These are phyloP conservation scores for Andrena chrysosceles DNA, from an alignment of 2,888 invertebrate genomes.

Conservation along the genomic window DNA sequence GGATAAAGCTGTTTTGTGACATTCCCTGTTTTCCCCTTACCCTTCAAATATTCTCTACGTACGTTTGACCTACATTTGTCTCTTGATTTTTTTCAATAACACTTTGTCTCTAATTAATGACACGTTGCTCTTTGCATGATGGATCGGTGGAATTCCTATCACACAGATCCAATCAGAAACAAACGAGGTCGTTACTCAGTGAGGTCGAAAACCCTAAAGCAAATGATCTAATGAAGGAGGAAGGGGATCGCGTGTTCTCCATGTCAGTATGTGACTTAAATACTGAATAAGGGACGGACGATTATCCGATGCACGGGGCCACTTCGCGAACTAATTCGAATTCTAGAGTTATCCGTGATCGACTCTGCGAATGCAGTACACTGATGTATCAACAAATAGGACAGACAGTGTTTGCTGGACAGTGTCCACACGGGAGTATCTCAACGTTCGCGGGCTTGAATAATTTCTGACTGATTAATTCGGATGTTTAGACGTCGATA, in stretches of 20 bases:
- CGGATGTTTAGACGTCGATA: constrained; percentile 14
- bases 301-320: constrained; percentile 47
- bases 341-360: constrained; percentile 19
- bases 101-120: too few species aligned
- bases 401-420: constrained; percentile 35
- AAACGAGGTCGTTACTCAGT: constrained; percentile 28
- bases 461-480: constrained; percentile 58
- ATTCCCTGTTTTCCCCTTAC: too few species aligned
- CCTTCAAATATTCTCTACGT: too few species aligned
- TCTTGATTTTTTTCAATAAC: too few species aligned
- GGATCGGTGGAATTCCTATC: neutral
- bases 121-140: too few species aligned
- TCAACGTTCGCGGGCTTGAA: constrained; percentile 46
- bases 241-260: constrained; percentile 26
- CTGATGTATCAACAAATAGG: constrained; percentile 38
- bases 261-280: constrained; percentile 56
- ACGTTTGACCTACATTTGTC: too few species aligned
- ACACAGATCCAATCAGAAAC: constrained; percentile 1
- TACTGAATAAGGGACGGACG: constrained; percentile 42
- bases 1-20: too few species aligned
- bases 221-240: constrained; percentile 28
- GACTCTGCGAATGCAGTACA: neutral
- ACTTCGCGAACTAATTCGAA: constrained; percentile 44
- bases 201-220: constrained; percentile 13
- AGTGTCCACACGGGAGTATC: constrained; percentile 19